These are phyloP conservation scores for Plemyria rubiginata DNA, from an alignment of 2,888 invertebrate species.

Conservation along the genomic window DNA sequence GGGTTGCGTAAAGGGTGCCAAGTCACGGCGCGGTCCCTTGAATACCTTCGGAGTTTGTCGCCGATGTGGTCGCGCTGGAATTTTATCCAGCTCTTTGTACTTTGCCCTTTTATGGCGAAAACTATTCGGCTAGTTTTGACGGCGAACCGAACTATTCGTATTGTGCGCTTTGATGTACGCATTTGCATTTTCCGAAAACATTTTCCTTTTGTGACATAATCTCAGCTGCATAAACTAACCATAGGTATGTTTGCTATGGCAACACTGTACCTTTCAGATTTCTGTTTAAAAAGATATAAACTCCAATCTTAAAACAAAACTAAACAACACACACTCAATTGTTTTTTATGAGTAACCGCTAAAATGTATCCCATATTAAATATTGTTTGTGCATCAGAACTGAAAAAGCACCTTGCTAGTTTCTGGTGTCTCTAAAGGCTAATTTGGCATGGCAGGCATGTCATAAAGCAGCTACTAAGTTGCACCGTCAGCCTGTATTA, in stretches of 20 bases:
- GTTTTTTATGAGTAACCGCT: neutral
- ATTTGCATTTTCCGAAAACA: constrained; percentile 37
- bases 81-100: constrained; percentile 83
- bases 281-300: neutral
- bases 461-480: constrained; percentile 65
- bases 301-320: neutral
- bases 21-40: constrained; percentile 76
- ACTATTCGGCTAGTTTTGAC: constrained; percentile 78
- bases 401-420: constrained; percentile 4
- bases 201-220: constrained; percentile 35
- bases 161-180: constrained; percentile 68
- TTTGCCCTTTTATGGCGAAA: constrained; percentile 74
- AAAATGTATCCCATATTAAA: neutral
- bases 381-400: neutral
- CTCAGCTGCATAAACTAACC: constrained; percentile 23
- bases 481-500: constrained; percentile 83
- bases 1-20: constrained; percentile 73
- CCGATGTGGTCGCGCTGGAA: constrained; percentile 78
- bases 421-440: constrained; percentile 28
- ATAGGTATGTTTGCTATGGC: constrained; percentile 41
- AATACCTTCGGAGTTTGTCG: constrained; percentile 81
- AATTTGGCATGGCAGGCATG: constrained; percentile 52
- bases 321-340: neutral
- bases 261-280: constrained; percentile 14
- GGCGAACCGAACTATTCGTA: constrained; percentile 73